Base-by-base conservation (phyloP, 2,113 vertebrate genomes). In the Brachyhypopomus occidentalis region DNA sequence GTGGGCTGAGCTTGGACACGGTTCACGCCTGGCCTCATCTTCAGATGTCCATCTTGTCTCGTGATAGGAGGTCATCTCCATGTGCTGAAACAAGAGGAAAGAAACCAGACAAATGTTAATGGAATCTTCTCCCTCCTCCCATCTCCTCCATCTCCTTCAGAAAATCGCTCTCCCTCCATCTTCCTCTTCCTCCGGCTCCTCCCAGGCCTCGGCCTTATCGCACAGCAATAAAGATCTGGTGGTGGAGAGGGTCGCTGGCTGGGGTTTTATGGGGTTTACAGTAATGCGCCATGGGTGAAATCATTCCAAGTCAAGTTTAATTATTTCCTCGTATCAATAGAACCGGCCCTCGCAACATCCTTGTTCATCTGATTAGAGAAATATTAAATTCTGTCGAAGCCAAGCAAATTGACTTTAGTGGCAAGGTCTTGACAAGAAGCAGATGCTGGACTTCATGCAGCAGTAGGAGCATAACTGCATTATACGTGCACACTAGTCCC, bases 391-490 rank as follows among this genome's bases (percentile, higher is more conserved):
- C 88, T 91, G 91, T 90, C 90, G 88, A 92, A 90, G 89, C 89
- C 64, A 85, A 89, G 87, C 89, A 93, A 94, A 93, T 94, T 93
- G 93, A 93, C 92, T 93, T 93, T 93, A 92, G 91, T 93, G 92
- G 91, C 91, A 93, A 92, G 92, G 92, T 92, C 91, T 89, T 92
- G 93, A 94, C 92, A 91, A 93, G 90, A 93, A 93, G 83, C 92
- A 94, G 94, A 93, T 88, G 84, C 85, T 83, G 90, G 85, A 90
- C 91, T 90, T 91, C 87, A 90, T 92, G 92, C 91, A 92, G 93
- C 92, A 93, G 92, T 88, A 89, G 88, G 89, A 85, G 89, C 80
- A 77, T 93, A 94, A 94, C 92, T 88, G 83, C 86, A 91, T 94
- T 94, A 94, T 87, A 86, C 89, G 88, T 70, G 52, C 89, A 89